A percentile compares a stretch with the other conserved stretches of the same genome.
phyloP scores from a whole-genome alignment of 2,888 invertebrate genomes.

The Trypoxylon attenuatum region DNA sequence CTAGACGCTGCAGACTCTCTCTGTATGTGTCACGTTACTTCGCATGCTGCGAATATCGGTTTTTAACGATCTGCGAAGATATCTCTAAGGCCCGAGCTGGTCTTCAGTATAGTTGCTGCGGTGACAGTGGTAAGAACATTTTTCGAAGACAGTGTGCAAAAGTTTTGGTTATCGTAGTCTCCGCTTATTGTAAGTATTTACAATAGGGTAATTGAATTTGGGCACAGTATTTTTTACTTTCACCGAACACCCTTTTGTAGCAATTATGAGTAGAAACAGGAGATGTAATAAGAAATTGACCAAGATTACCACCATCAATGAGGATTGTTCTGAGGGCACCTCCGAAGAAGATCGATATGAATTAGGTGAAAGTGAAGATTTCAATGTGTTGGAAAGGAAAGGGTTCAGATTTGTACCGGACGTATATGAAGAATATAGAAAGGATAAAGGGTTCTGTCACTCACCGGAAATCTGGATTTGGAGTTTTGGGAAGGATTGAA shows the following conservation, averaged over 20 bases:
- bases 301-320: slow-evolving; percentile 16
- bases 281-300: slow-evolving; percentile 18
- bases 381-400: too few species aligned
- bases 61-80: not conserved
- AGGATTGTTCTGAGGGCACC: slow-evolving; percentile 24
- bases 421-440: too few species aligned
- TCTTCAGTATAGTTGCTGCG: slow-evolving; percentile 17
- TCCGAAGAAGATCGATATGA: slow-evolving; percentile 23
- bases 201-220: slow-evolving; percentile 14
- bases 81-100: not conserved
- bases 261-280: slow-evolving; percentile 15
- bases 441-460: too few species aligned
- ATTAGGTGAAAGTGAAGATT: slow-evolving; percentile 11
- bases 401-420: too few species aligned
- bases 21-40: too few species aligned
- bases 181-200: slow-evolving; percentile 13
- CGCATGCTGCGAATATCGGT: too few species aligned
- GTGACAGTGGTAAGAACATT: slow-evolving; percentile 18
- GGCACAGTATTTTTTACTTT: slow-evolving; percentile 18
- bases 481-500: too few species aligned
- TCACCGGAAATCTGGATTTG: too few species aligned
- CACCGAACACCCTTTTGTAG: slow-evolving; percentile 13
- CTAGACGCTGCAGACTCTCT: too few species aligned
- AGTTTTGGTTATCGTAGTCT: slow-evolving; percentile 14
- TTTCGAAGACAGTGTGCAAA: slow-evolving; percentile 20